Evolutionary conservation across 2,888 invertebrate genomes (phyloP), one percentile per base, ranked within the genome.

Genomic region (Campoletis raptor): DNA sequence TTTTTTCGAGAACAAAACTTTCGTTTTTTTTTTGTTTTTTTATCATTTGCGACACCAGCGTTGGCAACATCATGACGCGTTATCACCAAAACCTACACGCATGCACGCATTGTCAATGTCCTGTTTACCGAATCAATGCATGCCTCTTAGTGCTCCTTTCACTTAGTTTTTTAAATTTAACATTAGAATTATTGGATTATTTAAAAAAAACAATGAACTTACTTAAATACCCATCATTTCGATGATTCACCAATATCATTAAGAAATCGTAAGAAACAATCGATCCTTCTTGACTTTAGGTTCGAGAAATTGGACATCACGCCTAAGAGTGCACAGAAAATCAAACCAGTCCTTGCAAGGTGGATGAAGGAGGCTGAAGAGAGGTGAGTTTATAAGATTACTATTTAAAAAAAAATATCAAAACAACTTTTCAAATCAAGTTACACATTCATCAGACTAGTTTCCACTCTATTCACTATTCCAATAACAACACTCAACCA

Each of bases 291-390:
- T 95, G 95, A 94, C 95, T 95, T 94, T 95, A 98, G 98, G 97
- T 99, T 99, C 96, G 99, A 99, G 96, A 99, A 99, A 96, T 96
- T 99, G 95, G 99, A 99, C 96, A 99, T 99, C 94, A 99, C 99
- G 94, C 99, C 99, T 94, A 99, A 99, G 96, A 99, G 99, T 96
- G 99, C 99, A 93, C 98, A 99, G 96, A 99, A 99, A 96, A 99
- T 99, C 94, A 99, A 99, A 95, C 99, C 99, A 91, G 99, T 99
- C 92, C 96, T 99, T 94, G 99, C 99, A 95, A 96, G 98, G 95
- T 99, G 99, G 99, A 99, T 99, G 99, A 98, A 98, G 95, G 99
- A 99, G 95, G 99, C 99, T 80, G 99, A 99, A 96, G 98, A 99
- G 96, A 98, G 99, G 97, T 99, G 95, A 94, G 95, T 94, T 87